Percentiles rank a stretch among this genome's conserved stretches.
Conservation (phyloP, 1,140 invertebrate genomes). For the Papilio polytes region DNA sequence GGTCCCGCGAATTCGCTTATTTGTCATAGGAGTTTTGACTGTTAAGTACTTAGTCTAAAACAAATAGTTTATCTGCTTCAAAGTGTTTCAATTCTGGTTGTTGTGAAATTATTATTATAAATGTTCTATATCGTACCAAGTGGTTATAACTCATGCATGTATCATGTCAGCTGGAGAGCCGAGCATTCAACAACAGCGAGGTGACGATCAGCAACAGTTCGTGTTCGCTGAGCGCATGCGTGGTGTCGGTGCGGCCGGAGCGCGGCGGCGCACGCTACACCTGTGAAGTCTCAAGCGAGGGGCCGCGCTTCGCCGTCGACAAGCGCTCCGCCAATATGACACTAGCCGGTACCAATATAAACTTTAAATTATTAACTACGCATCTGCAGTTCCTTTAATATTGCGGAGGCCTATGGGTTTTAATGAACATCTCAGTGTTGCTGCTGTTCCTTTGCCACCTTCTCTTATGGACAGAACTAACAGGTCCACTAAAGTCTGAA, state of each 20-base stretch:
- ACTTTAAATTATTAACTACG: not conserved
- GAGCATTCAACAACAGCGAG: conserved; percentile 68
- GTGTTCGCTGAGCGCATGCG: conserved; percentile 58
- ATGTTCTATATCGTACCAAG: not conserved
- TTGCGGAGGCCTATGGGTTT: too few relatives aligned
- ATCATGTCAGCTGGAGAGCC: conserved; percentile 64
- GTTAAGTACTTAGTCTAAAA: too few relatives aligned
- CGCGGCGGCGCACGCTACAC: conserved; percentile 69
- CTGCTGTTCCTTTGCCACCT: too few relatives aligned
- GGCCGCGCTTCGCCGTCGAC: conserved; percentile 71
- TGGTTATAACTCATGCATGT: not conserved
- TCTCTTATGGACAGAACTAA: too few relatives aligned
- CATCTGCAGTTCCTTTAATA: too few relatives aligned
- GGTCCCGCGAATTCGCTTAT: too few relatives aligned
- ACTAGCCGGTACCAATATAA: conserved; percentile 60
- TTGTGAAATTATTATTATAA: too few relatives aligned
- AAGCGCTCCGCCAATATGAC: conserved; percentile 72
- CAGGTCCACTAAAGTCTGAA: not conserved
- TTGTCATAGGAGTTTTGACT: too few relatives aligned
- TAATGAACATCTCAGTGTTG: too few relatives aligned
- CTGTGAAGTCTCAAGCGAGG: conserved; percentile 76
- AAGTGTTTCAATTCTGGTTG: too few relatives aligned
- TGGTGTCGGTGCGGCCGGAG: conserved; percentile 65
- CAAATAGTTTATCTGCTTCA: too few relatives aligned
- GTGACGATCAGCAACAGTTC: conserved; percentile 69